phyloP scores from a whole-genome alignment of 64 coral and sea anemone species.

The Montipora efflorescens region DNA sequence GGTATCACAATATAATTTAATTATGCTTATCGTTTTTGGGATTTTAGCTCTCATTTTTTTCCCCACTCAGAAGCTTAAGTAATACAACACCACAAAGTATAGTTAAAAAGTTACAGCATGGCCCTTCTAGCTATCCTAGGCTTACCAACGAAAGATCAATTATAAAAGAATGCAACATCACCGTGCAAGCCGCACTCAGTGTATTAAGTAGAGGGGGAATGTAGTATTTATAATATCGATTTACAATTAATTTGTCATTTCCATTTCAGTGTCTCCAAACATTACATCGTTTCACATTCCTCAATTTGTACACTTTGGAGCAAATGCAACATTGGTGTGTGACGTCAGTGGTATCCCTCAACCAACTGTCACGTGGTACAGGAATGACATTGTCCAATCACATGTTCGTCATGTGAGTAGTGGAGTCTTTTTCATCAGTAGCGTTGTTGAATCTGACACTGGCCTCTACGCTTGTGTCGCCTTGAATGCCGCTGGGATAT shows the following conservation, averaged over 20 bases:
- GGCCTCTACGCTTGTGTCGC: conserved; percentile 79
- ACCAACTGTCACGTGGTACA: conserved; percentile 76
- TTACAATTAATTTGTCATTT: not conserved
- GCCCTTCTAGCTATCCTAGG: too few species aligned
- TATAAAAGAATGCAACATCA: too few species aligned
- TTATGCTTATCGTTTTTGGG: too few species aligned
- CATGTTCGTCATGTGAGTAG: conserved; percentile 1
- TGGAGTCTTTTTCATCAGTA: conserved; percentile 42
- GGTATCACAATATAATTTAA: too few species aligned
- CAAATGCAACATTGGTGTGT: conserved; percentile 67
- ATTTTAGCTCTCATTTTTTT: too few species aligned
- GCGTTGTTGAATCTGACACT: conserved; percentile 30
- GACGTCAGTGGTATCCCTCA: conserved; percentile 67
- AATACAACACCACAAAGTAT: too few species aligned
- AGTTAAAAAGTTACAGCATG: too few species aligned
- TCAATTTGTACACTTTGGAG: conserved; percentile 31
- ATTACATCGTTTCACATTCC: conserved; percentile 76
- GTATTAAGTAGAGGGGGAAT: too few species aligned
- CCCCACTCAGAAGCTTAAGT: too few species aligned
- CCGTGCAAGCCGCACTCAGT: too few species aligned
- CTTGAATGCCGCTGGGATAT: conserved; percentile 71
- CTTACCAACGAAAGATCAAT: too few species aligned
- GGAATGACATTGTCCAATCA: conserved; percentile 20
- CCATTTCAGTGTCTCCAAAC: conserved; percentile 67
- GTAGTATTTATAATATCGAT: too few species aligned